Evolutionary conservation across 2,888 invertebrate species (phyloP), one percentile per base, ranked within the genome.

Genomic region (Lycophotia porphyrea): DNA sequence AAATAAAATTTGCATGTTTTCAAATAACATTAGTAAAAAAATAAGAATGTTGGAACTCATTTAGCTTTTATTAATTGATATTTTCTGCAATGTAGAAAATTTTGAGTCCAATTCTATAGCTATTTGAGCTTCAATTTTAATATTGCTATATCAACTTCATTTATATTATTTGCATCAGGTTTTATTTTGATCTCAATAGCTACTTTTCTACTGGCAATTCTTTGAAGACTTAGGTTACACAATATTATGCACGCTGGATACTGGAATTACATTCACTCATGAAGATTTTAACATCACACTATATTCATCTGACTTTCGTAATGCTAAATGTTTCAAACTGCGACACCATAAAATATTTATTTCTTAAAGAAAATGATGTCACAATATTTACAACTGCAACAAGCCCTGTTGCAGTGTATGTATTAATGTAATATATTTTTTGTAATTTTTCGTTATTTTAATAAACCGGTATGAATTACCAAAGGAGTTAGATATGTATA

Each of bases 381-480:
- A 92, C 92, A 92, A 92, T 90, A 90, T 91, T 90, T 90, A 86
- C 88, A 89, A 88, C 89, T 90, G 90, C 91, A 90, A 91, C 88
- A 92, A 88, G 13, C 84, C 88, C 93, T 93, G 92, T 94, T 94
- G 90, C 89, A 87, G 89, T 92, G 90, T 92, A 90, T 93, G 86
- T 92, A 87, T 85, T 90, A 90, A 89, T 92, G 90, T 92, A 90
- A 88, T 91, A 89, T 91, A 91, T 91, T 91, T 91, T 91, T 91
- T 88, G 91, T 91, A 87, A 82, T 69, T 83, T 85, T 93, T 93
- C 90, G 91, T 95, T 94, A 92, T 92, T 91, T 88, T 92, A 91
- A 91, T 92, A 94, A 94, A 93, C 95, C 96, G 96, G 96, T 96
- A 95, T 93, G 91, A 92, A 94, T 95, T 95, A 96, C 96, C 96